Evolutionary conservation across 2,888 invertebrate species (phyloP), one percentile per base, ranked within the genome.

Genomic region (Punctoribates punctum): DNA sequence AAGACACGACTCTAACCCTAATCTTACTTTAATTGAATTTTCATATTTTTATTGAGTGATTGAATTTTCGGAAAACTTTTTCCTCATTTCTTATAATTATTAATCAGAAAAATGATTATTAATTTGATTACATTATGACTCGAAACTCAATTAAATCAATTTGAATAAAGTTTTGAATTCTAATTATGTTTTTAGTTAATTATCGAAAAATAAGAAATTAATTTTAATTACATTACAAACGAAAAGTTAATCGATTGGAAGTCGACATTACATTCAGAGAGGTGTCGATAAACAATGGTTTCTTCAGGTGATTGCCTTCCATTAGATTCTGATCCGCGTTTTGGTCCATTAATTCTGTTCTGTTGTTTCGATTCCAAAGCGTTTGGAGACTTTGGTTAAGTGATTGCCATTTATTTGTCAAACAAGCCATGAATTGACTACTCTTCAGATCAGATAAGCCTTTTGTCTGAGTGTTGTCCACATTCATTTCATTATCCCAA

Each of bases 381-480:
- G 42, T 42, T 42, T 42, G 4, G 9, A 42, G 1, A 13, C 42
- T 42, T 42, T 42, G 42, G 42, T 42, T 42, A 42, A 54, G 20
- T 25, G 54, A 54, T n/a, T n/a, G 54, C 54, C 54, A 54, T 25
- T 54, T 54, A 54, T 42, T 42, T 42, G 42, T 42, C 42, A 42
- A 11, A 42, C 42, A 42, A 1, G 8, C 42, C 11, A 13, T 42
- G 42, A 42, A 42, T 42, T 42, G 42, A 42, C 1, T 54, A 9
- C 20, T 54, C 20, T 9, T 20, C n/a, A 20, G n/a, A 20, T 54
- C 13, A 9, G 20, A 54, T 5, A 9, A 54, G 23, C 3, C 23
- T 2, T 20, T 54, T 5, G 5, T n/a, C 23, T 23, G 20, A 54
- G 5, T 51, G 15, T n/a, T 54, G n/a, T 23, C 23, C 9, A 15